Base-by-base conservation (phyloP, 2,888 invertebrate genomes). In the Eilema depressum region DNA sequence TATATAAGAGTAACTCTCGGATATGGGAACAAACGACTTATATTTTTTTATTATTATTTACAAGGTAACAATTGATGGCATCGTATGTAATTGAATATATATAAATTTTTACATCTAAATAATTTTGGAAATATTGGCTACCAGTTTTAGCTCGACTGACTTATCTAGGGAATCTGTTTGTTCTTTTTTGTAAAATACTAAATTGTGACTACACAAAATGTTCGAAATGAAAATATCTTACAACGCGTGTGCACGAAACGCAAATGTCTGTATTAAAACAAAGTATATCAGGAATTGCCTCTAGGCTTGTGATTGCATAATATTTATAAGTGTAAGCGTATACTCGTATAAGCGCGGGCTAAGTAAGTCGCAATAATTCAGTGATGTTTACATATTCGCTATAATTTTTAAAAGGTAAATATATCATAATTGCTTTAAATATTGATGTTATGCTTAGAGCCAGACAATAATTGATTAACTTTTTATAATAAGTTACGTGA, bases 1-100 rank as follows among this genome's bases (percentile, higher is more conserved):
- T 68, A 57, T 17, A 37, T 66, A 66, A 66, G 59, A 37, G 25
- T 37, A 59, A 59, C 4, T 72, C 69, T 68, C 23, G 71, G 71
- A 75, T 66, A 67, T 66, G 83, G 83, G 84, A 84, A 74, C 84
- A 83, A 83, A 75, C 66, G 66, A 67, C 69, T 76, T 60, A 66
- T 59, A 41, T 28, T 63, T 62, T 30, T 62, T 30, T 59, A 59
- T 63, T 68, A 68, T 47, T 53, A 33, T 63, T 69, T 69, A 59
- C 63, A 59, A 63, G n/a, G 65, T 56, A 57, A 25, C 30, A 56
- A 30, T 17, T 65, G 65, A 28, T 28, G 28, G 12, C 17, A 37
- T 23, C 23, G 23, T 20, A 25, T 65, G 17, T 25, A 33, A 33
- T 56, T 26, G 7, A 28, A 23, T 23, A 30, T 23, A 57, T 57